A percentile compares a stretch with the other conserved stretches of the same genome.
These are phyloP conservation scores for Pissodes strobi DNA, from an alignment of 1,140 invertebrate genomes.

Conservation along the genomic window DNA sequence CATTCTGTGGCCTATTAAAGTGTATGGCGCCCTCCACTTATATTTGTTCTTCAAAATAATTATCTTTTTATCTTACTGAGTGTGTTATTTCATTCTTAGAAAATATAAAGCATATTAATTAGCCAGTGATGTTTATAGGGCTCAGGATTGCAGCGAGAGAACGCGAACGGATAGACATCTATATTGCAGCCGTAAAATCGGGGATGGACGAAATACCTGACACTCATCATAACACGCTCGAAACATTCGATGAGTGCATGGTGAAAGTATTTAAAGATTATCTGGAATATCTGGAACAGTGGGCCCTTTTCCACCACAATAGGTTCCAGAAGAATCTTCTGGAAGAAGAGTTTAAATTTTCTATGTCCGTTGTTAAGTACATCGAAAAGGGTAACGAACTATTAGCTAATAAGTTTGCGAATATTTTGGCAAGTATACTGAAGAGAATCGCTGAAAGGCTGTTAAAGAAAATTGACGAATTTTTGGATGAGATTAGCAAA, in stretches of 20 bases:
- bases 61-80: no score
- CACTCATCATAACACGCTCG: constrained; percentile 62
- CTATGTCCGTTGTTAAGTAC: constrained; percentile 70
- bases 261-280: constrained; percentile 66
- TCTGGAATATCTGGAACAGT: constrained; percentile 73
- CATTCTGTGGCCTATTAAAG: no score
- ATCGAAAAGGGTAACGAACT: constrained; percentile 70
- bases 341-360: constrained; percentile 84
- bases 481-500: constrained; percentile 35
- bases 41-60: no score
- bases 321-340: constrained; percentile 75
- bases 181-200: constrained; percentile 68
- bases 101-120: no score
- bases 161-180: constrained; percentile 72
- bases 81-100: no score
- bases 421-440: constrained; percentile 58
- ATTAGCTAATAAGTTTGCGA: constrained; percentile 72
- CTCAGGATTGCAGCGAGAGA: constrained; percentile 77
- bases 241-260: constrained; percentile 78
- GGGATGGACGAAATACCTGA: constrained; percentile 52
- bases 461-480: constrained; percentile 60
- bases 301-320: constrained; percentile 69
- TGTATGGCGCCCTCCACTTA: no score
- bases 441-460: constrained; percentile 60
- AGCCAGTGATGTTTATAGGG: no score